These are phyloP conservation scores for Hecatera dysodea DNA, from an alignment of 2,888 invertebrate species.

Conservation along the genomic window DNA sequence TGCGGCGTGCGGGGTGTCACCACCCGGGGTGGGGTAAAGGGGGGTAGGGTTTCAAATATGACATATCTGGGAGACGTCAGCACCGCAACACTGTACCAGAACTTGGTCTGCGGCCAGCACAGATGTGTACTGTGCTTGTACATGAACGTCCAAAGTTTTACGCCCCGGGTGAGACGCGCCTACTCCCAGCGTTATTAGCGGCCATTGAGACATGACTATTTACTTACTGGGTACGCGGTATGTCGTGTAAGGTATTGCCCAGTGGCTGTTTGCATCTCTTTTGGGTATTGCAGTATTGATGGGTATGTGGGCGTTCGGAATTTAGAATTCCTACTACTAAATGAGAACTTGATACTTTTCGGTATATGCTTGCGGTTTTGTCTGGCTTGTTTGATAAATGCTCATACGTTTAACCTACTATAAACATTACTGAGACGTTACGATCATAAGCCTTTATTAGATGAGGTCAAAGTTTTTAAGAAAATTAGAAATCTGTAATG, in stretches of 20 bases:
- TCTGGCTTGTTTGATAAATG: not conserved
- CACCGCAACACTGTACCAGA: slow-evolving; percentile 85
- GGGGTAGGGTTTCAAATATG: slow-evolving; percentile 82
- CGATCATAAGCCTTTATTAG: not conserved
- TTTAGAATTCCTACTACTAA: slow-evolving; percentile 14
- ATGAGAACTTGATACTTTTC: slow-evolving; percentile 23
- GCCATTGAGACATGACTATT: slow-evolving; percentile 88
- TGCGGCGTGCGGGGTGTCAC: slow-evolving; percentile 69
- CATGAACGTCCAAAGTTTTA: slow-evolving; percentile 80
- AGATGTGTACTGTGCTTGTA: slow-evolving; percentile 79
- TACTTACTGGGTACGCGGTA: slow-evolving; percentile 81
- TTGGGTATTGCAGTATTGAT: slow-evolving; percentile 54
- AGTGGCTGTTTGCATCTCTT: slow-evolving; percentile 72
- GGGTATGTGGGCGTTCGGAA: slow-evolving; percentile 19
- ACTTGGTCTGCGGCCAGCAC: slow-evolving; percentile 88
- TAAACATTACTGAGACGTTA: not conserved
- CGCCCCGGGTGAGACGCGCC: slow-evolving; percentile 83
- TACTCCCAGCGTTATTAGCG: slow-evolving; percentile 85
- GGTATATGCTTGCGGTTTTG: not conserved
- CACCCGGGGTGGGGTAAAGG: slow-evolving; percentile 56
- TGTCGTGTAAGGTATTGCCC: slow-evolving; percentile 74
- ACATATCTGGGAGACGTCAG: slow-evolving; percentile 89
- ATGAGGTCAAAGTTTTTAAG: not conserved
- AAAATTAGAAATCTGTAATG: too few relatives aligned
- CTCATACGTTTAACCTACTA: not conserved